These are phyloP conservation scores for Colaptes auratus DNA, from an alignment of 2,113 vertebrate species.

Conservation along the genomic window DNA sequence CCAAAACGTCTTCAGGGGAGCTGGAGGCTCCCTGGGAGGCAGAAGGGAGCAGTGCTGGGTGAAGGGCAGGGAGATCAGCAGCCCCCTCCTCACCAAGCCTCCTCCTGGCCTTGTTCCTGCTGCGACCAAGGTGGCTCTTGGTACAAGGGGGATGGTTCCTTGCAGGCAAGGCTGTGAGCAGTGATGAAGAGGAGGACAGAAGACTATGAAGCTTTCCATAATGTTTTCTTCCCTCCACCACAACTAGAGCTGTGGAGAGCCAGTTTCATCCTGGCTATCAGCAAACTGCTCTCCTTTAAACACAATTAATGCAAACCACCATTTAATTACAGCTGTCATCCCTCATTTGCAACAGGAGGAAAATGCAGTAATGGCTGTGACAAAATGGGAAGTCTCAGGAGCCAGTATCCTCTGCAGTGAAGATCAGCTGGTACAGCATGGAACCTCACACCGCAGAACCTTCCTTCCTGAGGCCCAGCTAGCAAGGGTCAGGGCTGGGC, in stretches of 20 bases:
- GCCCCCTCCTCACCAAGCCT: neutral
- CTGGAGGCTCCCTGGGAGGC: neutral
- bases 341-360: neutral
- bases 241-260: neutral
- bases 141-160: neutral
- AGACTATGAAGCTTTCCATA: neutral
- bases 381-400: neutral
- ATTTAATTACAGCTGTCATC: neutral
- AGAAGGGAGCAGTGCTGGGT: rapidly evolving
- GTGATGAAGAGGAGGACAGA: neutral
- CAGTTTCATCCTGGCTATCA: neutral
- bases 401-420: neutral
- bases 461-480: neutral
- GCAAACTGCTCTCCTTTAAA: neutral
- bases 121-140: too few species aligned
- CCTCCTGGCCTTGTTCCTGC: neutral
- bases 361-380: neutral
- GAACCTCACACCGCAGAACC: neutral
- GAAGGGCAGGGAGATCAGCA: neutral
- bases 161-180: neutral
- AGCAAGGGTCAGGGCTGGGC: too few species aligned
- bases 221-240: neutral
- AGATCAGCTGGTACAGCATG: rapidly evolving
- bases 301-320: neutral
- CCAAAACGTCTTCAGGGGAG: neutral